A percentile compares a stretch with the other conserved stretches of the same genome.
These are phyloP conservation scores for Ridgeia piscesae DNA, from an alignment of 1,140 invertebrate genomes.

Conservation along the genomic window DNA sequence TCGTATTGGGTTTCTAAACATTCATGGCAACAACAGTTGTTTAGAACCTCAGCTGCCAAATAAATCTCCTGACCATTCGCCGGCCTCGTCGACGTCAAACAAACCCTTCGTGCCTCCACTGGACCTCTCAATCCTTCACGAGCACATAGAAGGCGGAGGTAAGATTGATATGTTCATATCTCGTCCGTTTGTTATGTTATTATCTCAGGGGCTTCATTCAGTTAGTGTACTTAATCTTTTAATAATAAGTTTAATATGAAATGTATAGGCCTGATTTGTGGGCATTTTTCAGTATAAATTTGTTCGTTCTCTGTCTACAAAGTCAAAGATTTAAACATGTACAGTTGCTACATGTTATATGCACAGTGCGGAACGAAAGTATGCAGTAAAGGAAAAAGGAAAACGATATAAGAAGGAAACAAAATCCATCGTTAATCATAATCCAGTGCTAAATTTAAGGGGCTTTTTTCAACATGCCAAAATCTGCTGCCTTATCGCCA, in stretches of 20 bases:
- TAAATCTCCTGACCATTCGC: background rate
- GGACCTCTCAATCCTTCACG: constrained; percentile 63
- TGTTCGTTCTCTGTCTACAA: background rate
- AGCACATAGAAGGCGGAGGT: constrained; percentile 63
- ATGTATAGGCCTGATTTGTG: background rate
- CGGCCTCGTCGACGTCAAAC: constrained; percentile 19
- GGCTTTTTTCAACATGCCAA: no score
- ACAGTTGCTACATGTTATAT: no score
- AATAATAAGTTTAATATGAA: background rate
- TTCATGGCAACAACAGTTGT: constrained; percentile 29
- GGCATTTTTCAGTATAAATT: background rate
- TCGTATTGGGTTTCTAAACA: constrained; percentile 42
- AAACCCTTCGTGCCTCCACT: constrained; percentile 58
- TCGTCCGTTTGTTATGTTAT: background rate
- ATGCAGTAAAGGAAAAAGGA: no score
- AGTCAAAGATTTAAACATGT: no score
- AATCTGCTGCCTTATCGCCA: no score
- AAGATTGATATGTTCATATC: constrained; percentile 22
- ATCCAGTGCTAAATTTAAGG: no score
- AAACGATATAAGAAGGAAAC: no score
- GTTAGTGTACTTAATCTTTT: no score
- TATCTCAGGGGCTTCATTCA: background rate
- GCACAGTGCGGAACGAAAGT: no score
- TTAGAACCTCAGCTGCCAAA: background rate
- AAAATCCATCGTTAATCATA: no score